Conservation (phyloP, 2,797 vertebrate species). For the Luscinia luscinia region DNA sequence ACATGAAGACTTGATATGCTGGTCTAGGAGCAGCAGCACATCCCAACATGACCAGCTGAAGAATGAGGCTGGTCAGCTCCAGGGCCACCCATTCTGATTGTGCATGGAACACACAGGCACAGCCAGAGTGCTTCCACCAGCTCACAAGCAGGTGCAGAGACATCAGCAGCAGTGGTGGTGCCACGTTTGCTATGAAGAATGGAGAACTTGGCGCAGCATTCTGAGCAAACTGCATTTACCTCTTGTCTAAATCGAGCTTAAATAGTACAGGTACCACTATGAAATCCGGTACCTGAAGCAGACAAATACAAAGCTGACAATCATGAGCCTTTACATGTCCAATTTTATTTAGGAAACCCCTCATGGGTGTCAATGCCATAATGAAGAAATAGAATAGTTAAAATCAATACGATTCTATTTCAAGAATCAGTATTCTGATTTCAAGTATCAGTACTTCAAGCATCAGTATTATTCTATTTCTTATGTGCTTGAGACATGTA, state of each 20-base stretch:
- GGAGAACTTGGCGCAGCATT: neutral
- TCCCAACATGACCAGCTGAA: neutral
- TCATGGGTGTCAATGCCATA: neutral
- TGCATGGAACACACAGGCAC: fast-evolving
- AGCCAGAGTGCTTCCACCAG: neutral
- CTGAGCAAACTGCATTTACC: neutral
- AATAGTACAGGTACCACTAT: neutral
- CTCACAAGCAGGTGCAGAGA: neutral
- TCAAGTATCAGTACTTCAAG: too few species aligned
- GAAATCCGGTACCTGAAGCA: neutral
- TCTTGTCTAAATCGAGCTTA: neutral
- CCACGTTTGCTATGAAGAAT: neutral
- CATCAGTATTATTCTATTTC: neutral
- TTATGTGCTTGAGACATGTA: neutral
- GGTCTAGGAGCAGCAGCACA: neutral
- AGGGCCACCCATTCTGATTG: neutral
- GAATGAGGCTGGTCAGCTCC: neutral
- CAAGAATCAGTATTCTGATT: too few species aligned
- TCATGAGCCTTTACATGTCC: neutral
- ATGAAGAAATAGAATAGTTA: neutral
- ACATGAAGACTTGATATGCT: neutral
- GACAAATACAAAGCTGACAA: neutral
- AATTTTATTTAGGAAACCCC: neutral
- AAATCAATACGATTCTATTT: neutral
- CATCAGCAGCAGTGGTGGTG: neutral